A percentile compares a stretch with the other conserved stretches of the same genome.
phyloP scores from a whole-genome alignment of 2,113 vertebrate species.

The Hippocampus mohnikei region DNA sequence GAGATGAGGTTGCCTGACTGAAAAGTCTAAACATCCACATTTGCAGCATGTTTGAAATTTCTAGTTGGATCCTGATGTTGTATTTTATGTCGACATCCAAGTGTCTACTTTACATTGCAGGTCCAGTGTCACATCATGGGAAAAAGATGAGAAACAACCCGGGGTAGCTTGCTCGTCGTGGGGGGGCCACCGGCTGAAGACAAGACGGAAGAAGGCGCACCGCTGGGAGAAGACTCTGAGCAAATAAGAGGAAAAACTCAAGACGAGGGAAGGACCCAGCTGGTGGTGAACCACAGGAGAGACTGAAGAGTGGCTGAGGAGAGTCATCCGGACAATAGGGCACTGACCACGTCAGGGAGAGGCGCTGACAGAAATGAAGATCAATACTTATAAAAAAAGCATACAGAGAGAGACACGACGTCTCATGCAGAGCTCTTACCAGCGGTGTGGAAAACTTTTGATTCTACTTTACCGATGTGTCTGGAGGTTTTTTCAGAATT shows the following conservation, averaged over 20 bases:
- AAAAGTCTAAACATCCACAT: neutral
- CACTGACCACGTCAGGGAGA: neutral
- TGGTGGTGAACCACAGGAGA: conserved; percentile 18
- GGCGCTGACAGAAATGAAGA: neutral
- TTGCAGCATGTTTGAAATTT: neutral
- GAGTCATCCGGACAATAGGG: neutral
- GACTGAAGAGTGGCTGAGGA: conserved; percentile 5
- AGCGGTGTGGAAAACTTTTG: too few species aligned
- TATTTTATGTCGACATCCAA: neutral
- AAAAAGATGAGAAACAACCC: conserved; percentile 14
- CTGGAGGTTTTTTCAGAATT: too few species aligned
- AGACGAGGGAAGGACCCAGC: conserved; percentile 11
- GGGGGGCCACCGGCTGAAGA: conserved; percentile 15
- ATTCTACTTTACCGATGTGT: too few species aligned
- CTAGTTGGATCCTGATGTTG: neutral
- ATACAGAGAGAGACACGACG: neutral
- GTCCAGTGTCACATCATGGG: neutral
- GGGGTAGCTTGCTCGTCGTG: conserved; percentile 9
- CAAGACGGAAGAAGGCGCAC: conserved; percentile 9
- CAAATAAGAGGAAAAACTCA: conserved; percentile 14
- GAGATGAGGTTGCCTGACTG: neutral
- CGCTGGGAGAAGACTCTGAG: conserved; percentile 25
- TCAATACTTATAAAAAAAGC: neutral
- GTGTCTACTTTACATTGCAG: neutral
- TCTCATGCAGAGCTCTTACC: neutral